Evolutionary conservation across 2,797 vertebrate genomes (phyloP).

Genomic region (Sebastes jordani): DNA sequence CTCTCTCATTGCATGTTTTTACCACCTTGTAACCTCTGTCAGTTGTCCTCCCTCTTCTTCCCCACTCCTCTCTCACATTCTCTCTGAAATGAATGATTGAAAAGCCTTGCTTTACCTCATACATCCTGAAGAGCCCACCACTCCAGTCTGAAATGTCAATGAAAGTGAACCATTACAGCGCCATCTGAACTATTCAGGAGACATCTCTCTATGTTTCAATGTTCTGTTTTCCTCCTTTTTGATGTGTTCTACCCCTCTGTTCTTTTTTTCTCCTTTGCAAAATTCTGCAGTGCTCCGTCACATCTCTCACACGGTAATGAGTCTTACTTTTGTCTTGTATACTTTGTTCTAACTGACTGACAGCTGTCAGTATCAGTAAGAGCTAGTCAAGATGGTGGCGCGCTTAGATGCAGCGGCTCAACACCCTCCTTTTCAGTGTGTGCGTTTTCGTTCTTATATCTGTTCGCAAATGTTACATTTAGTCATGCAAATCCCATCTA

Average conservation of each 20-base stretch:
- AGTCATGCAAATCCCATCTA: no score
- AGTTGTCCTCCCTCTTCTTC: neutral
- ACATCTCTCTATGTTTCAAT: neutral
- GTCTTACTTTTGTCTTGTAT: neutral
- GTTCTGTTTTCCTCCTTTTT: neutral
- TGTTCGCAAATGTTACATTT: no score
- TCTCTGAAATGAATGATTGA: slow-evolving; percentile 10
- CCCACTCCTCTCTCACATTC: neutral
- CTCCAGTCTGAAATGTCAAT: slow-evolving; percentile 28
- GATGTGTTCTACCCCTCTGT: neutral
- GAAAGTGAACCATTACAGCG: neutral
- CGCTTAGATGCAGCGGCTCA: no score
- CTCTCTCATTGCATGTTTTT: neutral
- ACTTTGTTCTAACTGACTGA: neutral
- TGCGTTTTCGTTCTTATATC: no score
- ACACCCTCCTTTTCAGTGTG: no score
- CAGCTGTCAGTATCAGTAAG: neutral
- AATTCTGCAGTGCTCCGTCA: neutral
- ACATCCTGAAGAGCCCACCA: slow-evolving; percentile 5
- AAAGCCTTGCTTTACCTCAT: slow-evolving; percentile 6
- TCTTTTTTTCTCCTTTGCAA: neutral
- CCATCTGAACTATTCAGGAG: neutral
- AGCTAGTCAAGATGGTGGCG: no score
- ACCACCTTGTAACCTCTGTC: neutral
- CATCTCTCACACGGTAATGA: neutral